Evolutionary conservation across 2,113 vertebrate species (phyloP), one percentile per base, ranked within the genome.

Genomic region (Rutilus rutilus): DNA sequence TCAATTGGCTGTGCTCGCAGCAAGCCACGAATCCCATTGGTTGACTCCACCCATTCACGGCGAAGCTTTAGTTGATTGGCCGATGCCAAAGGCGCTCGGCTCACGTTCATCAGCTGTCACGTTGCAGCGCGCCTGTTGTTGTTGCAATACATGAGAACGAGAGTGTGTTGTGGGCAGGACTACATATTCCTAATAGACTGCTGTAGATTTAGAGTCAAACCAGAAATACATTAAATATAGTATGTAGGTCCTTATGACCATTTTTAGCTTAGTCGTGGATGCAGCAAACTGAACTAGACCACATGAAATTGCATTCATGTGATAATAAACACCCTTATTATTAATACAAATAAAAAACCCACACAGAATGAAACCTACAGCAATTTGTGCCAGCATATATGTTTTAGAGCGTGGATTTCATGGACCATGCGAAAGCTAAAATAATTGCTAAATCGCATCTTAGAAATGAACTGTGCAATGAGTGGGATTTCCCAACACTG

Each of bases 71-170:
- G 45, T 25, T 83, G 77, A 86, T 89, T 89, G 88, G 88, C 15
- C 50, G n/a, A 0, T 0, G 47, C 54, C 0, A 71, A 78, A 36
- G 65, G 36, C 42, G 59, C 59, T 47, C 10, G n/a, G 75, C 30
- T 12, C 88, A 89, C 79, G 86, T 75, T 81, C 5, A 60, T 78
- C 57, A 21, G 36, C 23, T 64, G 88, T 89, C 88, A 89, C 88
- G 88, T 89, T 89, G 88, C 88, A 85, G 78, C 19, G 25, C 82
- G 88, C 83, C 88, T 87, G 88, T 83, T 85, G 30, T 78, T 47
- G 12, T 36, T 57, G 3, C 5, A n/a, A 82, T 50, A 50, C 79
- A 64, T 65, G 47, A 8, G 59, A 62, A 2, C 0, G 27, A 1
- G 14, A 54, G 42, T 19, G 27, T 82, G 80, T 57, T 25, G 65